Evolutionary conservation across 2,113 vertebrate genomes (phyloP).

Genomic region (Amia ocellicauda): DNA sequence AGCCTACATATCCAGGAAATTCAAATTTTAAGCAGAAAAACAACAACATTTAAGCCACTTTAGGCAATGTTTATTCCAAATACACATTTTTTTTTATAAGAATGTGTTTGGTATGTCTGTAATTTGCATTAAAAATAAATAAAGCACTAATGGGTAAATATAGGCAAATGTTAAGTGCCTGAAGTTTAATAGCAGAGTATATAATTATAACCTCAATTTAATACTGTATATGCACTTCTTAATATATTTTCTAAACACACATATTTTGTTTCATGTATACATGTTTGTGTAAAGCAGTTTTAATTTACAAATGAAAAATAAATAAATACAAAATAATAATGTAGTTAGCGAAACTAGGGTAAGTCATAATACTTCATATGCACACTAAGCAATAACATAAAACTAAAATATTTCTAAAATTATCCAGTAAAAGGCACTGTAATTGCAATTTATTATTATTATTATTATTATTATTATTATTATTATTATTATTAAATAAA

Average conservation of each 20-base stretch:
- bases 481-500: too few relatives aligned
- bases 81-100: constrained; percentile 32
- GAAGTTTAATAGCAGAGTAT: constrained; percentile 29
- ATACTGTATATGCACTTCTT: constrained; percentile 29
- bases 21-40: constrained; percentile 13
- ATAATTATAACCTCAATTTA: constrained; percentile 24
- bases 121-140: constrained; percentile 47
- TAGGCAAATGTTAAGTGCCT: constrained; percentile 30
- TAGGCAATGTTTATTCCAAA: constrained; percentile 48
- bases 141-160: constrained; percentile 27
- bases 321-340: constrained; percentile 39
- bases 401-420: too few relatives aligned
- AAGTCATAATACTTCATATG: too few relatives aligned
- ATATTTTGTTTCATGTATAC: constrained; percentile 38
- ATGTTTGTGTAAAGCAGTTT: constrained; percentile 39
- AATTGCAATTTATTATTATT: too few relatives aligned
- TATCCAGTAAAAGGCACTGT: too few relatives aligned
- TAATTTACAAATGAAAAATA: constrained; percentile 40
- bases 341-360: too few relatives aligned
- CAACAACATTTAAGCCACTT: constrained; percentile 32
- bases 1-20: not conserved
- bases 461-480: too few relatives aligned
- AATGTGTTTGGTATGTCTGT: constrained; percentile 38
- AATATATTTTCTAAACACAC: constrained; percentile 47
- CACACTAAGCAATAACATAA: too few relatives aligned